phyloP scores from a whole-genome alignment of 2,888 invertebrate genomes.

The Chrysolina oricalcia region DNA sequence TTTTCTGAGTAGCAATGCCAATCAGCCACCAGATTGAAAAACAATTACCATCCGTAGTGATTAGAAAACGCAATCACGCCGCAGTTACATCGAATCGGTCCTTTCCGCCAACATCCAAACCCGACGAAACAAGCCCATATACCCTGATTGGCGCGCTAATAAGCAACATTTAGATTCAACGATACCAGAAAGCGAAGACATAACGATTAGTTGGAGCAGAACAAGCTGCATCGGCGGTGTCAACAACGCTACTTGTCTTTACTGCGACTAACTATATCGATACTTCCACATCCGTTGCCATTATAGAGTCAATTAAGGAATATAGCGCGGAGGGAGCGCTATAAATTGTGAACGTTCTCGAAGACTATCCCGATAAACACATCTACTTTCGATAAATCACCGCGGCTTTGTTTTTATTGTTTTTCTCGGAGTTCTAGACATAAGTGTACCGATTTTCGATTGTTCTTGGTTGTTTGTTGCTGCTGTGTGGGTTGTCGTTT shows the following conservation, averaged over 20 bases:
- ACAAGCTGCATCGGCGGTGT: constrained; percentile 46
- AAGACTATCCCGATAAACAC: constrained; percentile 62
- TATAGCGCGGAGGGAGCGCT: constrained; percentile 64
- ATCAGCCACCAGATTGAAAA: constrained; percentile 3
- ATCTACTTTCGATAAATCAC: constrained; percentile 29
- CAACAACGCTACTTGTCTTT: constrained; percentile 60
- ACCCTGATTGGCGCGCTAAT: constrained; percentile 33
- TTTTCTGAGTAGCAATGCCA: background rate
- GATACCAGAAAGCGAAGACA: constrained; percentile 49
- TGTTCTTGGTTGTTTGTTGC: too few species aligned
- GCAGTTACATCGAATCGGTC: background rate
- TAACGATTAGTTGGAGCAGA: constrained; percentile 48
- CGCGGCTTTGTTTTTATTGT: constrained; percentile 11
- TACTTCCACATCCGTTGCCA: constrained; percentile 60
- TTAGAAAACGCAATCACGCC: background rate
- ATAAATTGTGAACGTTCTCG: constrained; percentile 64
- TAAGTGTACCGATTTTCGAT: background rate
- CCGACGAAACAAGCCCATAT: constrained; percentile 36
- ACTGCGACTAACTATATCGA: constrained; percentile 58
- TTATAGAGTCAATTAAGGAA: constrained; percentile 64
- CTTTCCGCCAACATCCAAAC: constrained; percentile 15
- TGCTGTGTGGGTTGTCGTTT: too few species aligned
- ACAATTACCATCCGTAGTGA: background rate
- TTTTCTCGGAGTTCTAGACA: constrained; percentile 6
- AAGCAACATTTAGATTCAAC: constrained; percentile 46